Evolutionary conservation across 92 coral and sea anemone species (phyloP).

Genomic region (Siderastrea siderea): DNA sequence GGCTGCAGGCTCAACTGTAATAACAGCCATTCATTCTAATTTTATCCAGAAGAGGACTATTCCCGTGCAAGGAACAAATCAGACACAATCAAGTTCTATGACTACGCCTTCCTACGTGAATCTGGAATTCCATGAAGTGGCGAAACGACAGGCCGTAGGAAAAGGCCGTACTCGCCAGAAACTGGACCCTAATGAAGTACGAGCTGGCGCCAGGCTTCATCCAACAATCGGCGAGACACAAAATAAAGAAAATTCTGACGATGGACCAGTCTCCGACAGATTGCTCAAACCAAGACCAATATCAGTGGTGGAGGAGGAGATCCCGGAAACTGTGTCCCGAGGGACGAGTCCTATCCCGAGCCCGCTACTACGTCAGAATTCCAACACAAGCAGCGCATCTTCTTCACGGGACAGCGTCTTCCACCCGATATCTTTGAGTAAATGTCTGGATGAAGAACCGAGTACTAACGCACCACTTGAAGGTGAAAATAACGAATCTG

Average conservation of each 20-base stretch:
- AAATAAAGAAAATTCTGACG: background rate
- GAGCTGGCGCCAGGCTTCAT: constrained; percentile 30
- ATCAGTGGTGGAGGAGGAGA: constrained; percentile 21
- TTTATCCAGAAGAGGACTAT: constrained; percentile 20
- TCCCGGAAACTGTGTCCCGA: constrained; percentile 21
- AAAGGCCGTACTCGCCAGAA: constrained; percentile 38
- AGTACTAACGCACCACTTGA: background rate
- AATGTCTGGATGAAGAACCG: background rate
- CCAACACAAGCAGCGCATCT: background rate
- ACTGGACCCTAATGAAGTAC: constrained; percentile 28
- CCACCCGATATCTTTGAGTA: background rate
- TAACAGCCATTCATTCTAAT: too few species aligned
- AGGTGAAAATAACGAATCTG: background rate
- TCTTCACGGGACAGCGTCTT: background rate
- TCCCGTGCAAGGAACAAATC: background rate
- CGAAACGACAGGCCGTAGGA: constrained; percentile 3
- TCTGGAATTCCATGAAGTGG: constrained; percentile 60
- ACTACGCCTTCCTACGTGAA: constrained; percentile 62
- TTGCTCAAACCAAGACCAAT: constrained; percentile 4
- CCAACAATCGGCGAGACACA: background rate
- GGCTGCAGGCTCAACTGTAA: too few species aligned
- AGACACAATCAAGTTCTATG: constrained; percentile 1
- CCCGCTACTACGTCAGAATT: constrained; percentile 1
- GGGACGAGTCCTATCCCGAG: constrained; percentile 47
- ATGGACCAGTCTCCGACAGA: background rate